Percentiles rank a stretch among this genome's conserved stretches.
Conservation (phyloP, 2,888 invertebrate species). For the Calameuta pallipes region DNA sequence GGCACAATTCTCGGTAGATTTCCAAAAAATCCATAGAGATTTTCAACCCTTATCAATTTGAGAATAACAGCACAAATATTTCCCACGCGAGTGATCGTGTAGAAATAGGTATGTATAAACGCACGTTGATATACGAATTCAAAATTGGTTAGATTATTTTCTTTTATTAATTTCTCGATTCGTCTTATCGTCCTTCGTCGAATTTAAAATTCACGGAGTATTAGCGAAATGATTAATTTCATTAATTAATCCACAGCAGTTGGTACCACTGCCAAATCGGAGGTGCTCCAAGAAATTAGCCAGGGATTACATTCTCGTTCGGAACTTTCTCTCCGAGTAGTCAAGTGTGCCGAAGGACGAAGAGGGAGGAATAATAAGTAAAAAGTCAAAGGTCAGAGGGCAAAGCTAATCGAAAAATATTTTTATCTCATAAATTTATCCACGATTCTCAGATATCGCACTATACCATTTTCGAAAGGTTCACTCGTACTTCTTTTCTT, state of each 20-base stretch:
- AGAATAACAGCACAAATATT: too few species aligned
- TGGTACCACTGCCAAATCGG: neutral
- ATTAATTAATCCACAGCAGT: neutral
- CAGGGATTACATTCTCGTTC: neutral
- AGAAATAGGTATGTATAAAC: too few species aligned
- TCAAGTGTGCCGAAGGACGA: neutral
- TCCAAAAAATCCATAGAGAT: too few species aligned
- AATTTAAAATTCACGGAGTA: neutral
- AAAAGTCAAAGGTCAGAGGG: neutral
- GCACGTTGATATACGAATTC: too few species aligned
- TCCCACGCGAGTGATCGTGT: too few species aligned
- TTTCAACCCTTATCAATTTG: too few species aligned
- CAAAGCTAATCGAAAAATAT: neutral
- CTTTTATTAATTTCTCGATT: neutral
- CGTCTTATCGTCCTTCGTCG: neutral
- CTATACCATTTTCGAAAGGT: neutral
- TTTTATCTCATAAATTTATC: neutral
- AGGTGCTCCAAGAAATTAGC: neutral
- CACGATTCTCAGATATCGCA: neutral
- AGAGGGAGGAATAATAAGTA: neutral
- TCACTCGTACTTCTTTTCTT: neutral
- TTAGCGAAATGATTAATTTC: neutral
- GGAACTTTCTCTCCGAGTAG: neutral
- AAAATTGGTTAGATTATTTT: neutral
- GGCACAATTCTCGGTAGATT: too few species aligned